Evolutionary conservation across 2,888 invertebrate species (phyloP), one percentile per base, ranked within the genome.

Genomic region (Hesperia comma): DNA sequence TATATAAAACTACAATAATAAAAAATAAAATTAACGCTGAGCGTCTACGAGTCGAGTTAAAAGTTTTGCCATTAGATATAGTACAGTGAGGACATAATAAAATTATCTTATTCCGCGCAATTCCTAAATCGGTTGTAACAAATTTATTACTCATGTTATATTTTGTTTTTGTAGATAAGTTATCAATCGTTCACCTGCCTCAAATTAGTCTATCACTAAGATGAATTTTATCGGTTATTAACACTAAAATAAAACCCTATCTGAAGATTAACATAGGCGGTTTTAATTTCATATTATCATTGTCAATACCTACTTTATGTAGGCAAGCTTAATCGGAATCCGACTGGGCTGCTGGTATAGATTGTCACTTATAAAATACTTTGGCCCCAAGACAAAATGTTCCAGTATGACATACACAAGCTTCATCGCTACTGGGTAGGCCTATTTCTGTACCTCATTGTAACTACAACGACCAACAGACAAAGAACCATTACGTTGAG

Each of bases 131-230:
- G 49, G 58, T 54, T 32, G 32, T 53, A 12, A 53, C 12, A 12
- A 51, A 26, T 19, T 37, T 21, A 53, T 33, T 33, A 53, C 12
- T 58, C 53, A 53, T 53, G 33, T 58, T 57, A 40, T 58, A 32
- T 57, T 56, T 51, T 58, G 37, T 49, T 51, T 15, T n/a, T 19
- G n/a, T 15, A 12, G 32, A 33, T 17, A 12, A 54, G 10, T 73
- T 75, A 76, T 76, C 72, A 66, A 57, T 70, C 70, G 70, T 69
- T 70, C 69, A 72, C 70, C 72, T 66, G 54, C 64, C 60, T 68
- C 14, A 49, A 72, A 73, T 68, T 68, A 68, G 51, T 67, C 63
- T 69, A 69, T 68, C 63, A 57, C 64, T 54, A 57, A 46, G 51
- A 49, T 49, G 14, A 46, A 15, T 60, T 57, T 71, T 71, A 74